phyloP scores from a whole-genome alignment of 2,797 vertebrate genomes.

The Eulemur rubriventer region DNA sequence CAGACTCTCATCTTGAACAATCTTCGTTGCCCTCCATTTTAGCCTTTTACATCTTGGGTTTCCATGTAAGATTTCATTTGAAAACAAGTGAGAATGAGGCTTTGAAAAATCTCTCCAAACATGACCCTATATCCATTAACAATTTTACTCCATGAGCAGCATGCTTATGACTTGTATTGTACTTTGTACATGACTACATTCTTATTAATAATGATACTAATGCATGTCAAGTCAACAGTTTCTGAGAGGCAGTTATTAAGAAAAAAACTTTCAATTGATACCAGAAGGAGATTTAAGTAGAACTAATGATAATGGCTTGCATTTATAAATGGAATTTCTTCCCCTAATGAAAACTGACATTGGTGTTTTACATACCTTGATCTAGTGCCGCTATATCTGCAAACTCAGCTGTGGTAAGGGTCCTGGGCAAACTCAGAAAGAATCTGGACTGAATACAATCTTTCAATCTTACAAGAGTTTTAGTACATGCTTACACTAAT shows the following conservation, averaged over 20 bases:
- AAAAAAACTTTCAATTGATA: slow-evolving; percentile 39
- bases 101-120: slow-evolving; percentile 20
- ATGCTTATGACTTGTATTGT: background rate
- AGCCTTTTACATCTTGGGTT: background rate
- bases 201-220: background rate
- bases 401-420: background rate
- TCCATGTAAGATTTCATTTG: background rate
- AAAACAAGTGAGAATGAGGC: background rate
- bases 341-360: background rate
- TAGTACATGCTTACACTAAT: background rate
- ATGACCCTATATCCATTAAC: background rate
- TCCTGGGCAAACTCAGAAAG: background rate
- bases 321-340: slow-evolving; percentile 49
- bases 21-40: background rate
- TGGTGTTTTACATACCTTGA: background rate
- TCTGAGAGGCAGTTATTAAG: background rate
- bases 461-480: background rate
- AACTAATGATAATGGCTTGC: background rate
- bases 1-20: background rate
- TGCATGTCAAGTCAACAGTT: background rate
- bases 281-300: slow-evolving; percentile 40
- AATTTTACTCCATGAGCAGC: background rate
- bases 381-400: background rate
- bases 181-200: background rate
- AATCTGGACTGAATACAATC: background rate